A percentile compares a stretch with the other conserved stretches of the same genome.
phyloP scores from a whole-genome alignment of 1,140 invertebrate genomes.

The Anagrus nilaparvatae region DNA sequence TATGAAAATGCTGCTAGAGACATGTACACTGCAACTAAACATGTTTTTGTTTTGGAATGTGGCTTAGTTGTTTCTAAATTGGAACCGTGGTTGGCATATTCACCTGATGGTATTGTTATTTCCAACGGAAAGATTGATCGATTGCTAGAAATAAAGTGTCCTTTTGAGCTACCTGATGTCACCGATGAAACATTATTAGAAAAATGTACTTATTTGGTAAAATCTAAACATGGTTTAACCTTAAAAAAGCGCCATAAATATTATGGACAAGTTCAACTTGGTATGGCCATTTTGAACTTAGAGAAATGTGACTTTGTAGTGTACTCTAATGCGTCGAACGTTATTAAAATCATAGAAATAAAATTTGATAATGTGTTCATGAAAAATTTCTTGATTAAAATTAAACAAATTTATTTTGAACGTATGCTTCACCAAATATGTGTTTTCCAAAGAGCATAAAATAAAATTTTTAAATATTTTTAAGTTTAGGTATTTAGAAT shows the following conservation, averaged over 20 bases:
- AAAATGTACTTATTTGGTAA: background rate
- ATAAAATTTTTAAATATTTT: slow-evolving; percentile 1
- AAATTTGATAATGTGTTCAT: slow-evolving; percentile 9
- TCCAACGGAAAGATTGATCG: background rate
- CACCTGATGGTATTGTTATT: slow-evolving; percentile 15
- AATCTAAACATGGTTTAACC: background rate
- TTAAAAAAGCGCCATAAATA: slow-evolving; percentile 15
- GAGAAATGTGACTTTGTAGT: slow-evolving; percentile 12
- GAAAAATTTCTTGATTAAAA: slow-evolving; percentile 1
- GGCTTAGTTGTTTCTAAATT: slow-evolving; percentile 11
- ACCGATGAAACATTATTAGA: slow-evolving; percentile 5
- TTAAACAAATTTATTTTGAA: slow-evolving; percentile 13
- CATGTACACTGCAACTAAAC: too few species aligned
- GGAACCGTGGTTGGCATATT: slow-evolving; percentile 15
- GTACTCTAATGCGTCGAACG: slow-evolving; percentile 11
- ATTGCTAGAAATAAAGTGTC: slow-evolving; percentile 11
- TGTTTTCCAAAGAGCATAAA: slow-evolving; percentile 3
- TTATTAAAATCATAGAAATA: slow-evolving; percentile 4
- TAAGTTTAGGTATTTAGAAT: background rate
- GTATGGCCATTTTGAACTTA: slow-evolving; percentile 15
- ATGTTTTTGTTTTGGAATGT: too few species aligned
- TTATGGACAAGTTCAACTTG: slow-evolving; percentile 14
- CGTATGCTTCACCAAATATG: slow-evolving; percentile 16
- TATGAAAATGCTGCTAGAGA: background rate
- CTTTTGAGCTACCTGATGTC: slow-evolving; percentile 1